Percentiles rank a stretch among this genome's conserved stretches.
Conservation (phyloP, 1,140 invertebrate species). For the Copidosoma floridanum region DNA sequence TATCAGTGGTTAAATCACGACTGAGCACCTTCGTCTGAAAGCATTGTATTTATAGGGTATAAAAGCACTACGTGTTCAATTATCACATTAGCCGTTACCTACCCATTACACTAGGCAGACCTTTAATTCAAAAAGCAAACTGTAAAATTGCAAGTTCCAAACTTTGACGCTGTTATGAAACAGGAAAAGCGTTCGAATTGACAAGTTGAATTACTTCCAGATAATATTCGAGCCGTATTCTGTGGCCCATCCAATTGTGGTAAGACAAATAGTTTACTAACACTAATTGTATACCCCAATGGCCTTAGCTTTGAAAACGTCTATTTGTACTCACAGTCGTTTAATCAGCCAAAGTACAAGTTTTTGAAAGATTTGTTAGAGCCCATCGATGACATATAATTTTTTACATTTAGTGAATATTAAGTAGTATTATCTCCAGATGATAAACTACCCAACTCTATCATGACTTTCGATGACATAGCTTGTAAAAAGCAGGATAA, state of each 20-base stretch:
- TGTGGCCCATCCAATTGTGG: conserved; percentile 39
- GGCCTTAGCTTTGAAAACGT: conserved; percentile 12
- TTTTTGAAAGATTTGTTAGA: background rate
- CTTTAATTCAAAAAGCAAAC: no score
- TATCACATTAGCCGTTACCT: no score
- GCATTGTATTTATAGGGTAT: no score
- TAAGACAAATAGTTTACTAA: conserved; percentile 40
- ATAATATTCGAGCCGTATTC: conserved; percentile 33
- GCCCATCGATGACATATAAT: background rate
- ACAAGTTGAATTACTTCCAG: conserved; percentile 10
- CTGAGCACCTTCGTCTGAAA: no score
- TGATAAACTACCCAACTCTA: background rate
- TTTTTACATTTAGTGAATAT: background rate
- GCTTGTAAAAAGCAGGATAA: conserved; percentile 39
- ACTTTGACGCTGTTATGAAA: no score
- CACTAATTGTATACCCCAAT: conserved; percentile 21
- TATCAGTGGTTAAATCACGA: no score
- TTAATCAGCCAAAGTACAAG: background rate
- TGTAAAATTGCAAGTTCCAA: no score
- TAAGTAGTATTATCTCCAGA: background rate
- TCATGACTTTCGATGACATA: conserved; percentile 12
- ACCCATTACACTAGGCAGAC: no score
- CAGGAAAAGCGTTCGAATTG: background rate
- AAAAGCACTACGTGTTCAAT: no score
- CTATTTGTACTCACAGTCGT: background rate